Evolutionary conservation across 2,113 vertebrate genomes (phyloP), one percentile per base, ranked within the genome.

Genomic region (Xiphorhynchus elegans): DNA sequence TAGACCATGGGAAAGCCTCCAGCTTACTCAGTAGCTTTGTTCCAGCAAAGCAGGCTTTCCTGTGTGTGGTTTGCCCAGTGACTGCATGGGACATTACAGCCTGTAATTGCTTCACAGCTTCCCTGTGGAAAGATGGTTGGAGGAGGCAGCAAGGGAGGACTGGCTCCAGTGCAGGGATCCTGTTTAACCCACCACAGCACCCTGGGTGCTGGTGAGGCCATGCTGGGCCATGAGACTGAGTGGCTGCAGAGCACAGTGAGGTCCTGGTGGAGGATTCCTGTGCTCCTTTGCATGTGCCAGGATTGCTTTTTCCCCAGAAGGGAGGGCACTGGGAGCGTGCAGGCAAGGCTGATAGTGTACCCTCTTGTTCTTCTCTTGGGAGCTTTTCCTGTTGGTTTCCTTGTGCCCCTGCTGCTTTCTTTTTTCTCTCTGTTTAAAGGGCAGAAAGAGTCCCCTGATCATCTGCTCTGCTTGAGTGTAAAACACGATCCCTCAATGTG

Each of bases 31-130:
- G 46, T 56, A 53, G 60, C 81, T 74, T 89, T 55, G 84, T 84
- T 85, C 66, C 82, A 79, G 79, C 49, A 83, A 88, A 59, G 56
- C 70, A 68, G 72, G 83, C 86, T 92, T 93, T 82, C 53, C 75
- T 33, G 37, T 31, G 47, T 1, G 0, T 12, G 13, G 37, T 37
- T 88, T 90, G 82, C 60, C 90, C 23, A 31, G 47, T 47, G 59
- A 42, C 52, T 93, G 42, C 47, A 35, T n/a, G 29, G 86, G 67
- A 20, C 49, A 21, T 78, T 67, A 28, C 4, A 31, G 64, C 20
- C 16, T 55, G 47, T 59, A 59, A 72, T 72, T 78, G 85, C 82
- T 89, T 84, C 78, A 35, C 85, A 53, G 74, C 81, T 87, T 90
- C 56, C 75, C 35, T 39, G 75, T 56, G 35, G 78, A 53, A 59